A percentile compares a stretch with the other conserved stretches of the same genome.
Evolutionary conservation across 2,113 vertebrate genomes (phyloP).

Genomic region (Peucedramus taeniatus): DNA sequence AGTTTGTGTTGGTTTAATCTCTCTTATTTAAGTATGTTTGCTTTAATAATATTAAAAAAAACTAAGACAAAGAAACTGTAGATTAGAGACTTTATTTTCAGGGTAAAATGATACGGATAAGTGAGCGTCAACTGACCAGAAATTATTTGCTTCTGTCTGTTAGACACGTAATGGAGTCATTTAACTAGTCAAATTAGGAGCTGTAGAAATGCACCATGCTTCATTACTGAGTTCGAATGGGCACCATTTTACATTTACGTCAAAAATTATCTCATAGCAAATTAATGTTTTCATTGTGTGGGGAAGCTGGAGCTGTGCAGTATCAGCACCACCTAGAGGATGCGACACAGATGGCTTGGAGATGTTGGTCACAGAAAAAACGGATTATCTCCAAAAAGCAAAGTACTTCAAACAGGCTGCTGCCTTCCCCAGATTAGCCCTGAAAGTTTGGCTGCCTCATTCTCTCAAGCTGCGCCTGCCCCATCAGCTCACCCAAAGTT

Average conservation of each 20-base stretch:
- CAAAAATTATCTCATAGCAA: slow-evolving; percentile 99
- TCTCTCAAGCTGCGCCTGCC: fast-evolving
- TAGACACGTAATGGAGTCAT: slow-evolving; percentile 99
- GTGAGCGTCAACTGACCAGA: slow-evolving; percentile 99
- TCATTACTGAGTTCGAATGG: slow-evolving; percentile 99
- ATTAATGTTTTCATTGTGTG: slow-evolving; percentile 99
- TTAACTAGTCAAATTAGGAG: slow-evolving; percentile 99
- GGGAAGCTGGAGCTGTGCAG: slow-evolving; percentile 70
- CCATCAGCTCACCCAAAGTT: fast-evolving
- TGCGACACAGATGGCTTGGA: not conserved
- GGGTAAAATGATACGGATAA: slow-evolving; percentile 94
- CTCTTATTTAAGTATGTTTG: slow-evolving; percentile 74
- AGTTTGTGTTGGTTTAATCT: slow-evolving; percentile 62
- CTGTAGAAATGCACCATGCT: slow-evolving; percentile 98
- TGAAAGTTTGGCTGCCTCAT: not conserved
- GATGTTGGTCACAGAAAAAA: not conserved
- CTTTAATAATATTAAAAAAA: slow-evolving; percentile 74
- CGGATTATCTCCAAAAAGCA: not conserved
- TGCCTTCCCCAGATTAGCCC: not conserved
- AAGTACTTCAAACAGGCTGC: not conserved
- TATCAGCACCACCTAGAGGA: slow-evolving; percentile 94
- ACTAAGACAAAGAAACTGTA: slow-evolving; percentile 81
- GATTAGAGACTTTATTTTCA: slow-evolving; percentile 88
- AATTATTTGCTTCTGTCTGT: slow-evolving; percentile 99
- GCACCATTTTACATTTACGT: slow-evolving; percentile 98